phyloP scores from a whole-genome alignment of 2,113 vertebrate genomes.

The Protobothrops flavoviridis region DNA sequence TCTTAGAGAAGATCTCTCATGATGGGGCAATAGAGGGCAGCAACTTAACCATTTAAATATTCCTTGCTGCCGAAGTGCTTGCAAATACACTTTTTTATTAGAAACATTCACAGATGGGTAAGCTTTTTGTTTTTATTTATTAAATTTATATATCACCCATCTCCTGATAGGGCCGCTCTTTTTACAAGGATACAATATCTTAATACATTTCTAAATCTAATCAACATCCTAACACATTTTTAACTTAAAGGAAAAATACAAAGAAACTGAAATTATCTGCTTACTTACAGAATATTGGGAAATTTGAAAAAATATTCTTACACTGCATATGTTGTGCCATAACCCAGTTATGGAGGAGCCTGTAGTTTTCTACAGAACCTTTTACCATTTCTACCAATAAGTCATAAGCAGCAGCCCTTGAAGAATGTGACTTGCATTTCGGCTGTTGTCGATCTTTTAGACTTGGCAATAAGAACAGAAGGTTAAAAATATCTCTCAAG shows the following conservation, averaged over 20 bases:
- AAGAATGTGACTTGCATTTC: slow-evolving; percentile 96
- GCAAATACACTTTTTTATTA: neutral
- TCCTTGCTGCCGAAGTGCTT: rapidly evolving
- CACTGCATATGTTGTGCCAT: slow-evolving; percentile 99
- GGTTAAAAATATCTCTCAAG: slow-evolving; percentile 93
- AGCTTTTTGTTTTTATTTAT: neutral
- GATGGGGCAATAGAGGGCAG: neutral
- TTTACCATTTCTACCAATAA: slow-evolving; percentile 97
- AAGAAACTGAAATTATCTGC: neutral
- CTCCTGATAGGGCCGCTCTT: neutral
- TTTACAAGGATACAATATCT: neutral
- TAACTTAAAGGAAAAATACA: neutral
- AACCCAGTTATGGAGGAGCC: slow-evolving; percentile 98
- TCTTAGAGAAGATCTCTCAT: neutral
- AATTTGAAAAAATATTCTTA: slow-evolving; percentile 69
- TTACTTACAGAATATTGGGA: slow-evolving; percentile 1
- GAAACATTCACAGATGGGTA: neutral
- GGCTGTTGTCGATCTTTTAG: slow-evolving; percentile 93
- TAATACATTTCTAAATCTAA: neutral
- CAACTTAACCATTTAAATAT: neutral
- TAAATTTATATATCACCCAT: neutral
- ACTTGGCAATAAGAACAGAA: slow-evolving; percentile 95
- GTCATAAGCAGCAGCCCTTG: slow-evolving; percentile 94
- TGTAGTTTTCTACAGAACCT: slow-evolving; percentile 96
- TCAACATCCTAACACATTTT: neutral